phyloP scores from a whole-genome alignment of 1,140 invertebrate species.

The Heliconius melpomene region DNA sequence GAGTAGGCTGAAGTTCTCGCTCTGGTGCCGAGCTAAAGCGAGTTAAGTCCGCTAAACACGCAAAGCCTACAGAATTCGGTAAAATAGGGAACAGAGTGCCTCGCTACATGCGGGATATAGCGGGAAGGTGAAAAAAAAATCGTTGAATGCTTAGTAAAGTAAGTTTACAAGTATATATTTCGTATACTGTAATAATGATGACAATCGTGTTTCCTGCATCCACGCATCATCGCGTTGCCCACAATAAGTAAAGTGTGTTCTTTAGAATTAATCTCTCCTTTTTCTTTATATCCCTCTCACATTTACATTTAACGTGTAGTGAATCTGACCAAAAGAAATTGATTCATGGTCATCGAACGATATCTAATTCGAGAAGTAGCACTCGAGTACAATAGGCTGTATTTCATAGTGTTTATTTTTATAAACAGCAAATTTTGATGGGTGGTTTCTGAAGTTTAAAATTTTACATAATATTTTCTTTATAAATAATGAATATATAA shows the following conservation, averaged over 20 bases:
- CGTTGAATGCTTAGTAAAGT: background rate
- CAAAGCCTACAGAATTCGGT: too few species aligned
- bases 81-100: too few species aligned
- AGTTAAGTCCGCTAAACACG: too few species aligned
- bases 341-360: constrained; percentile 42
- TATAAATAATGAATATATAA: too few species aligned
- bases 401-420: background rate
- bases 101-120: too few species aligned
- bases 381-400: background rate
- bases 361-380: constrained; percentile 20
- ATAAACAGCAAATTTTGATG: background rate
- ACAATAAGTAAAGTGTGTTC: background rate
- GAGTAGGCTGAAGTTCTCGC: too few species aligned
- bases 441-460: too few species aligned
- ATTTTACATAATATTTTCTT: too few species aligned
- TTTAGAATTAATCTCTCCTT: constrained; percentile 4
- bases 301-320: background rate
- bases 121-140: too few species aligned
- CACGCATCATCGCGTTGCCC: constrained; percentile 22
- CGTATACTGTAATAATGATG: background rate
- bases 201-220: constrained; percentile 19
- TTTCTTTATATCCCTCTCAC: background rate
- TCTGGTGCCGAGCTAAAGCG: too few species aligned
- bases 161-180: background rate
- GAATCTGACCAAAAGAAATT: constrained; percentile 34